Percentiles rank a stretch among this genome's conserved stretches.
These are phyloP conservation scores for Boloria selene DNA, from an alignment of 2,888 invertebrate species.

Conservation along the genomic window DNA sequence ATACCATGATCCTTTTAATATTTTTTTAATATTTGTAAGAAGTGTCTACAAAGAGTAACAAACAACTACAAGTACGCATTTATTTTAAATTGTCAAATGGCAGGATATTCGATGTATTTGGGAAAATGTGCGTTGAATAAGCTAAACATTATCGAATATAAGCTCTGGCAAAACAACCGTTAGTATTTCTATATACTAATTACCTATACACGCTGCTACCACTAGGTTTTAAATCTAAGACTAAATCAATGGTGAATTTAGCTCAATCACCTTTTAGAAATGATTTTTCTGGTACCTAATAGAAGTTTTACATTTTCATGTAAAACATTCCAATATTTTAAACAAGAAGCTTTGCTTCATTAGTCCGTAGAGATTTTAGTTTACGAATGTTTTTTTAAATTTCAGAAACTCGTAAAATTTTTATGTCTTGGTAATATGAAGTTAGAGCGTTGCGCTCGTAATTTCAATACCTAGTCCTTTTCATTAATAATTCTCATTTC, in stretches of 20 bases:
- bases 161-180: constrained; percentile 76
- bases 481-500: too few species aligned
- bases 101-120: constrained; percentile 37
- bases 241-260: background rate
- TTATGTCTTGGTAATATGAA: too few species aligned
- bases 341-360: background rate
- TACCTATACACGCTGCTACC: constrained; percentile 16
- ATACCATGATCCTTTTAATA: background rate
- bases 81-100: constrained; percentile 23
- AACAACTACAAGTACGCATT: background rate
- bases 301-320: too few species aligned
- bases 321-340: background rate
- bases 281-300: too few species aligned
- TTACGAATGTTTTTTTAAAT: background rate
- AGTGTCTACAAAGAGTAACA: constrained; percentile 8
- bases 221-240: constrained; percentile 13
- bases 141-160: constrained; percentile 61
- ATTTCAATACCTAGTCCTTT: too few species aligned
- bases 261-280: background rate
- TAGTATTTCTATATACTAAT: constrained; percentile 36
- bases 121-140: constrained; percentile 49
- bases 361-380: background rate
- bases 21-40: background rate
- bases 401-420: too few species aligned
- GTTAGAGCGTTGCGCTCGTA: too few species aligned